Conservation (phyloP, 2,797 vertebrate genomes). For the Stomatorhinus walkeri region DNA sequence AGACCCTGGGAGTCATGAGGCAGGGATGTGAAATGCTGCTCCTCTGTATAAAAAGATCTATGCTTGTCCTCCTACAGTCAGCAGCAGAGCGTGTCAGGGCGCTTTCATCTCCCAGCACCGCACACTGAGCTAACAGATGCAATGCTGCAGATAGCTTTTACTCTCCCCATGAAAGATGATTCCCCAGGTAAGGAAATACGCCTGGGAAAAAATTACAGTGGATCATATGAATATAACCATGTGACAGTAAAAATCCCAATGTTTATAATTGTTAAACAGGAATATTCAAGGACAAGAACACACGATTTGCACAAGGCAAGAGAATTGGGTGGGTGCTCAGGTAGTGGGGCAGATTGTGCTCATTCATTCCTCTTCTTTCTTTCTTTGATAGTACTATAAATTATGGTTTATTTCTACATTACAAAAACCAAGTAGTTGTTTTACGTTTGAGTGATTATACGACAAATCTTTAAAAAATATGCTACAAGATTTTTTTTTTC, state of each 20-base stretch:
- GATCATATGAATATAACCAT: background rate
- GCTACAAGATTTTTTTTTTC: background rate
- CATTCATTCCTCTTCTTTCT: background rate
- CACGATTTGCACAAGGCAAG: background rate
- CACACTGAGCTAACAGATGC: slow-evolving; percentile 14
- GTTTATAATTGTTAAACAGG: background rate
- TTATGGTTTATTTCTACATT: background rate
- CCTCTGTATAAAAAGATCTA: background rate
- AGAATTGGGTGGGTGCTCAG: background rate
- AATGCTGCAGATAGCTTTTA: background rate
- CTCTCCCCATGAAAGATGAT: slow-evolving; percentile 1
- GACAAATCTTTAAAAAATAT: background rate
- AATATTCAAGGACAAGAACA: background rate
- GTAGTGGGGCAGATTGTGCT: background rate
- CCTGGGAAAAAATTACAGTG: background rate
- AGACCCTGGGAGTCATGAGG: background rate
- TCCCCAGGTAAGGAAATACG: background rate
- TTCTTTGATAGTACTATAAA: background rate
- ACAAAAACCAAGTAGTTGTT: background rate
- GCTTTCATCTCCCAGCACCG: background rate
- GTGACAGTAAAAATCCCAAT: background rate
- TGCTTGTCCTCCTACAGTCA: slow-evolving; percentile 18
- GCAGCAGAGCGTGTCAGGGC: background rate
- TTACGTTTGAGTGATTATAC: background rate
- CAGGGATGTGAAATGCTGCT: background rate